Conservation (phyloP, 1,140 invertebrate genomes). For the Pogonus chalceus region DNA sequence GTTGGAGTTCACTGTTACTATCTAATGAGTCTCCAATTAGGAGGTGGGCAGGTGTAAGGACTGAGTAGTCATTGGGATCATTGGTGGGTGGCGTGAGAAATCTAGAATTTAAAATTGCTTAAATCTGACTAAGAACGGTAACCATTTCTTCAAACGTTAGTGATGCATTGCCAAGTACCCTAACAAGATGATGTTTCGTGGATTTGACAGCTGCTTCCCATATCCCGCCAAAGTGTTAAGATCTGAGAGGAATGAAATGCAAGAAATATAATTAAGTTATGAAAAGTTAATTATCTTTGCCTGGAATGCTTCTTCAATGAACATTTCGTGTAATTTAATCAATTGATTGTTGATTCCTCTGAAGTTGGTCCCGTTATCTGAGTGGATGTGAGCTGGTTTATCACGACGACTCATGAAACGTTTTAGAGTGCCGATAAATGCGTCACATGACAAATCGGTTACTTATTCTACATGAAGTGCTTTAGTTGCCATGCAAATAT, state of each 20-base stretch:
- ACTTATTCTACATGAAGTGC: constrained; percentile 24
- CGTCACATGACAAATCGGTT: not conserved
- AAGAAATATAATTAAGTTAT: not conserved
- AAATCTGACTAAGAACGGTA: not conserved
- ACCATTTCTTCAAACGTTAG: not conserved
- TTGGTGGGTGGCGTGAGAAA: not conserved
- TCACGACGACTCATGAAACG: constrained; percentile 23
- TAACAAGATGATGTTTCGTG: constrained; percentile 11
- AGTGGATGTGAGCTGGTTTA: constrained; percentile 6
- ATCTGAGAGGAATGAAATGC: constrained; percentile 17
- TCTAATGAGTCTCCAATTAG: not conserved
- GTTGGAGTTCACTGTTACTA: too few species aligned
- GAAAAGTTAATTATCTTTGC: not conserved
- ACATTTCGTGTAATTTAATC: not conserved
- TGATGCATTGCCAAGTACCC: not conserved
- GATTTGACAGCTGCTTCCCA: constrained; percentile 25
- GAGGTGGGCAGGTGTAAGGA: not conserved
- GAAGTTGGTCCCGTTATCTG: constrained; percentile 18
- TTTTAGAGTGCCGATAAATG: constrained; percentile 23
- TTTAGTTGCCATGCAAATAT: not conserved
- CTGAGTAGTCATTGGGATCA: not conserved
- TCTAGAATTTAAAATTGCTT: not conserved
- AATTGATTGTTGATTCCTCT: constrained; percentile 10
- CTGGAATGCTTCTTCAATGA: not conserved
- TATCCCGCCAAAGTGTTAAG: constrained; percentile 12